phyloP scores from a whole-genome alignment of 2,113 vertebrate species.

The Sporophila hypoxantha region DNA sequence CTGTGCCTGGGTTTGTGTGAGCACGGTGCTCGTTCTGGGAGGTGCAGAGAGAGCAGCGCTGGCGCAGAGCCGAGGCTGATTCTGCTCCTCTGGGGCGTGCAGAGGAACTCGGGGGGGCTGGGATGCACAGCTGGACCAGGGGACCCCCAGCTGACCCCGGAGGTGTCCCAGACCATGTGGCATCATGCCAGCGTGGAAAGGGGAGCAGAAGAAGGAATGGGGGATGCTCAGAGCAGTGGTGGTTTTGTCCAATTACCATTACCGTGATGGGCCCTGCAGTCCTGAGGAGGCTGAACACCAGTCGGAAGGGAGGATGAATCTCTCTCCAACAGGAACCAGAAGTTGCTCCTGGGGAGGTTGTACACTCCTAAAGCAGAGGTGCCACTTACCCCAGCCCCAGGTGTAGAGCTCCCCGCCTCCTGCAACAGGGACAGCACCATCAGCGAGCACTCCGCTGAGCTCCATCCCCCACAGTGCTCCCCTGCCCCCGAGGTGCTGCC shows the following conservation, averaged over 20 bases:
- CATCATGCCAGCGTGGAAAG: background rate
- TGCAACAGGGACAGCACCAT: conserved; percentile 52
- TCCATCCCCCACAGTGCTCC: background rate
- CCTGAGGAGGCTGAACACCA: background rate
- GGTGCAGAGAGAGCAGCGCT: background rate
- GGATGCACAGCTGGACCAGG: background rate
- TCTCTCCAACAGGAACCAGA: background rate
- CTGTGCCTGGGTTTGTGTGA: background rate
- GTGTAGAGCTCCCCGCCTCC: conserved; percentile 85
- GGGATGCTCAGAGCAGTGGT: background rate
- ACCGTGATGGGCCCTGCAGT: no score
- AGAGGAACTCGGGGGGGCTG: background rate
- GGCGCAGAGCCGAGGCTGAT: background rate
- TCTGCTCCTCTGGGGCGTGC: background rate
- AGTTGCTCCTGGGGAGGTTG: background rate
- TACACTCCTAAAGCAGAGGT: background rate
- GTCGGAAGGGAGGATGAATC: no score
- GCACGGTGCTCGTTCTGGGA: rapidly evolving
- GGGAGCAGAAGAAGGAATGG: no score
- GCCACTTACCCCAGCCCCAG: conserved; percentile 94
- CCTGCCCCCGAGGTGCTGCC: no score
- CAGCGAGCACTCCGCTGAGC: rapidly evolving
- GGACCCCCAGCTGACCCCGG: background rate
- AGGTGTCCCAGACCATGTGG: background rate
- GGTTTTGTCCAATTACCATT: background rate